Evolutionary conservation across 1,140 invertebrate genomes (phyloP), one percentile per base, ranked within the genome.

Genomic region (Habropoda laboriosa): DNA sequence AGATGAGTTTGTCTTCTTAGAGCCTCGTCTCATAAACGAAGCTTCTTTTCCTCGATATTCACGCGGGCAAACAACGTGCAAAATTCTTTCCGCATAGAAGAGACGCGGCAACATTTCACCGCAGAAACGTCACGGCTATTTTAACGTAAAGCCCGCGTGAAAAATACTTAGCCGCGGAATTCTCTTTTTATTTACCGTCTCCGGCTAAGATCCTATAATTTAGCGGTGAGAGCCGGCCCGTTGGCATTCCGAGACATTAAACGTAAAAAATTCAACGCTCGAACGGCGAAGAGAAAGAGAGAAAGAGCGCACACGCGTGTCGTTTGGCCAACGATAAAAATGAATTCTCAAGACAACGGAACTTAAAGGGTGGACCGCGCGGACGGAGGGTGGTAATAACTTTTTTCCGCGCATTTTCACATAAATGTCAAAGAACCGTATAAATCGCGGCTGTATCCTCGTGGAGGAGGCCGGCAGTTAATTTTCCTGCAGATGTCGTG

Each of bases 341-440:
- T 45, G 63, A 76, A 57, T 68, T 57, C 32, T 38, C 74, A 16
- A 45, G 51, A 63, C 63, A 76, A 68, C 40, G 30, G 18, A 42
- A 68, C 51, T 51, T 55, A 45, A 66, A 5, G 24, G 38, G 21
- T 40, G 24, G 16, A 12, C 16, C 2, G 24, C n/a, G 38, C 0
- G n/a, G 6, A 10, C 10, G 27, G 27, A 7, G 13, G n/a, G 6
- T 18, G 32, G 47, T 53, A 47, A 78, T 78, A 70, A 71, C 61
- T 49, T 32, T 70, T 60, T 51, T 58, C 63, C 30, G 66, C 71
- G 45, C 47, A 51, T 86, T 82, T 75, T 47, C 74, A 58, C 60
- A 77, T 75, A 73, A 76, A 82, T 71, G 85, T 82, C 75, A 75
- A 86, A 85, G 67, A 60, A 55, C 57, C 61, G 51, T 45, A 85